Conservation (phyloP, 2,113 vertebrate species). For the Gambusia affinis region DNA sequence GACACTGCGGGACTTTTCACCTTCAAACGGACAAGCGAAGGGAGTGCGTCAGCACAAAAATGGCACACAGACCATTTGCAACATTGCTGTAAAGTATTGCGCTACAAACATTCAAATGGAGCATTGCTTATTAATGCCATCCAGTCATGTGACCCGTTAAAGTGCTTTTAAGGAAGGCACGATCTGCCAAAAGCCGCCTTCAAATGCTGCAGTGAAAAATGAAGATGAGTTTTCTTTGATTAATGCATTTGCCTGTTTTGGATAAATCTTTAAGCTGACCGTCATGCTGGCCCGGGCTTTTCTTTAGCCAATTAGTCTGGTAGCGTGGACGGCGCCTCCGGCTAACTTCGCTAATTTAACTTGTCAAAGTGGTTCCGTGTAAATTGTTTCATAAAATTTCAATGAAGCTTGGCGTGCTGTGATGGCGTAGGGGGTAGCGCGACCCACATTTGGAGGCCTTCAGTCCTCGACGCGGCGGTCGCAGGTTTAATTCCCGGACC, state of each 20-base stretch:
- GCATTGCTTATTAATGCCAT: constrained; percentile 7
- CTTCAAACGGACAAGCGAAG: constrained; percentile 12
- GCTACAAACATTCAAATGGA: constrained; percentile 6
- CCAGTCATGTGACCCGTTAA: constrained; percentile 13
- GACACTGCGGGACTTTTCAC: constrained; percentile 19
- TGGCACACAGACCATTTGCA: constrained; percentile 24
- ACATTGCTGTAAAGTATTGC: constrained; percentile 7
- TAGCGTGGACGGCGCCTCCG: constrained; percentile 41
- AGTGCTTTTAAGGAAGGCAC: constrained; percentile 12
- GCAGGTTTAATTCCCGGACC: too few species aligned
- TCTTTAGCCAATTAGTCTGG: constrained; percentile 56
- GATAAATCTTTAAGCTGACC: constrained; percentile 35
- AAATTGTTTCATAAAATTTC: constrained; percentile 32
- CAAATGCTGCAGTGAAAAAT: constrained; percentile 1
- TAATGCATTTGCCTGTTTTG: constrained; percentile 3
- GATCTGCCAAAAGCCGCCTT: neutral
- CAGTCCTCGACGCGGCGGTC: too few species aligned
- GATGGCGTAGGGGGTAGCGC: too few species aligned
- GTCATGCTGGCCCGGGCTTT: constrained; percentile 14
- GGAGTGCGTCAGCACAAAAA: constrained; percentile 18
- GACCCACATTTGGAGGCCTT: too few species aligned
- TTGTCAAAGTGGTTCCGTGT: constrained; percentile 45
- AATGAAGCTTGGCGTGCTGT: constrained; percentile 14
- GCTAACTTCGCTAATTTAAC: constrained; percentile 56
- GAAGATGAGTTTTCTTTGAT: neutral